Evolutionary conservation across 2,113 vertebrate genomes (phyloP).

Genomic region (Corydoras maculifer): DNA sequence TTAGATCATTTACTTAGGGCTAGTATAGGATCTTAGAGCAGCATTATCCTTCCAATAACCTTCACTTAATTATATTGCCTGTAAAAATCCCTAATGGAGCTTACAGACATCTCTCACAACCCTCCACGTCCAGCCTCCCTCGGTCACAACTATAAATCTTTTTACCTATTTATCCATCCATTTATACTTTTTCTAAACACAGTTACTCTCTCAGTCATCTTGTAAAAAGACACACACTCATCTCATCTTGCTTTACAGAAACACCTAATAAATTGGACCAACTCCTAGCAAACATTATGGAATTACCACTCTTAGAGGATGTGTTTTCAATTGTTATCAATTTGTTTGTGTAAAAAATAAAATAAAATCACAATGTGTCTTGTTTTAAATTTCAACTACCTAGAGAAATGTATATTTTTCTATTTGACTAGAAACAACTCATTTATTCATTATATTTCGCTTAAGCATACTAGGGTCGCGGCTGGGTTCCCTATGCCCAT

Average conservation of each 20-base stretch:
- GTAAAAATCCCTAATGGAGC: slow-evolving; percentile 39
- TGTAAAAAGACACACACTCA: not conserved
- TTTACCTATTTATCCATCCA: not conserved
- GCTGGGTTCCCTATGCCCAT: too few species aligned
- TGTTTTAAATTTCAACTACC: too few species aligned
- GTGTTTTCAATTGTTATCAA: too few species aligned
- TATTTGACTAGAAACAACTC: too few species aligned
- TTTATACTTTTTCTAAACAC: not conserved
- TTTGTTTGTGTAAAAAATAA: too few species aligned
- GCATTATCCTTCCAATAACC: slow-evolving; percentile 48
- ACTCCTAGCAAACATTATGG: too few species aligned
- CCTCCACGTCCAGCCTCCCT: slow-evolving; percentile 19
- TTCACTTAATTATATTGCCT: slow-evolving; percentile 41
- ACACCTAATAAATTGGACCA: not conserved
- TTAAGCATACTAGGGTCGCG: too few species aligned
- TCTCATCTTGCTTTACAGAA: not conserved
- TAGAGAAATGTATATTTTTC: too few species aligned
- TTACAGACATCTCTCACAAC: slow-evolving; percentile 21
- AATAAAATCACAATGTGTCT: too few species aligned
- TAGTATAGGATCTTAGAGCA: slow-evolving; percentile 28
- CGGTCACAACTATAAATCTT: not conserved
- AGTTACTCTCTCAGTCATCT: not conserved
- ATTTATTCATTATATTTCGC: too few species aligned
- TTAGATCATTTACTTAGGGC: slow-evolving; percentile 18
- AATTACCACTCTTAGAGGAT: too few species aligned